Percentiles rank a stretch among this genome's conserved stretches.
phyloP scores from a whole-genome alignment of 53 echinoderm and acorn worm genomes.

The Paracentrotus lividus region DNA sequence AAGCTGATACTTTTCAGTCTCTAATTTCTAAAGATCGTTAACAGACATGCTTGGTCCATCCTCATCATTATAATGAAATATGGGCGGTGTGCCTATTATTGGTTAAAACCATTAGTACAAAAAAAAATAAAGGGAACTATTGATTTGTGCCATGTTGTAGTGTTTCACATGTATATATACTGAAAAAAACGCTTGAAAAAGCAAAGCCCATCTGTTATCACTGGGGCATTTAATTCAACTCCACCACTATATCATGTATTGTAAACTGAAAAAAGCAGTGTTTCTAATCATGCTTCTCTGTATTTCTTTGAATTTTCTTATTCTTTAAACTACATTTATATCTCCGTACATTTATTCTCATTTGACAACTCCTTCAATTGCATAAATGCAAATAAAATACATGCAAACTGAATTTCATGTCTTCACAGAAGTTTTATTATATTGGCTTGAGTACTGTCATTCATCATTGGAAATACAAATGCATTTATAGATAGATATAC shows the following conservation, averaged over 20 bases:
- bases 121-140: no score
- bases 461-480: slow-evolving; percentile 16
- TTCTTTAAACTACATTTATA: background rate
- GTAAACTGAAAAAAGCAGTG: background rate
- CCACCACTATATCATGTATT: background rate
- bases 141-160: no score
- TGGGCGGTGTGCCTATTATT: no score
- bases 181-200: no score
- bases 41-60: no score
- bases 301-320: no score
- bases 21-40: no score
- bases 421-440: slow-evolving; percentile 5
- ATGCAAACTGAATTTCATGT: slow-evolving; percentile 9
- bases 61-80: no score
- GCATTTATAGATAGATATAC: background rate
- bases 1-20: no score
- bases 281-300: background rate
- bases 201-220: background rate
- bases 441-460: slow-evolving; percentile 30
- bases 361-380: slow-evolving; percentile 49
- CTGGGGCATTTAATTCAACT: background rate
- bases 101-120: no score
- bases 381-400: slow-evolving; percentile 51
- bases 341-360: background rate
- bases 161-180: no score